phyloP scores from a whole-genome alignment of 2,888 invertebrate genomes.

The Corythucha ciliata region DNA sequence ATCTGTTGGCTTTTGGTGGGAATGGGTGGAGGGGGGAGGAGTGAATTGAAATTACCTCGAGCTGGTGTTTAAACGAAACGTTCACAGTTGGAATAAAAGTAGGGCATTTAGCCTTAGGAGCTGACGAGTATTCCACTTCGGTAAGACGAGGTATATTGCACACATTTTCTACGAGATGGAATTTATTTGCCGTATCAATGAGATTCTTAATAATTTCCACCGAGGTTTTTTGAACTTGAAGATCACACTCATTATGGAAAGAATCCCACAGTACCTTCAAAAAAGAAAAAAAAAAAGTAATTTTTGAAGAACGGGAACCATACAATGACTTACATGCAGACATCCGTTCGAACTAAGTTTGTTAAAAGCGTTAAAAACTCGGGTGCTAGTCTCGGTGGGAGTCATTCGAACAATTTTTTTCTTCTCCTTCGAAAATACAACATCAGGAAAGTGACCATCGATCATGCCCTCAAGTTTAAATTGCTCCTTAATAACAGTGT shows the following conservation, averaged over 20 bases:
- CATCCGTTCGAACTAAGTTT: conserved; percentile 61
- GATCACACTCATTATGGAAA: conserved; percentile 58
- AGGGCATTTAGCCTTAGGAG: too few species aligned
- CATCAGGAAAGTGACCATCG: conserved; percentile 65
- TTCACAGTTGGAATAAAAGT: too few species aligned
- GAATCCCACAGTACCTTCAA: conserved; percentile 51
- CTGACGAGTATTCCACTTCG: too few species aligned
- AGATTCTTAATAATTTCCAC: conserved; percentile 49
- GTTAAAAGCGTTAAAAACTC: conserved; percentile 56
- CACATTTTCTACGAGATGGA: conserved; percentile 44
- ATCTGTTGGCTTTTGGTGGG: too few species aligned
- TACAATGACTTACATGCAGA: conserved; percentile 50
- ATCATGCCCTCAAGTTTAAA: too few species aligned
- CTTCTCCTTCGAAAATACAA: conserved; percentile 68
- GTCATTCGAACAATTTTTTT: conserved; percentile 67
- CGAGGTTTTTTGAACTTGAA: conserved; percentile 57
- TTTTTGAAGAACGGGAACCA: too few species aligned
- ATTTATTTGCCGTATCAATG: conserved; percentile 48
- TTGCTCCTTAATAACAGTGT: conserved; percentile 57
- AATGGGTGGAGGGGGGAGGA: too few species aligned
- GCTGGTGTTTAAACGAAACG: too few species aligned
- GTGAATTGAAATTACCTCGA: too few species aligned
- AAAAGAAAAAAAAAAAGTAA: too few species aligned
- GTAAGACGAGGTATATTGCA: not conserved
- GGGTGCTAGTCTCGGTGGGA: conserved; percentile 53